Percentiles rank a stretch among this genome's conserved stretches.
phyloP scores from a whole-genome alignment of 2,888 invertebrate species.

The Metopia argyrocephala region DNA sequence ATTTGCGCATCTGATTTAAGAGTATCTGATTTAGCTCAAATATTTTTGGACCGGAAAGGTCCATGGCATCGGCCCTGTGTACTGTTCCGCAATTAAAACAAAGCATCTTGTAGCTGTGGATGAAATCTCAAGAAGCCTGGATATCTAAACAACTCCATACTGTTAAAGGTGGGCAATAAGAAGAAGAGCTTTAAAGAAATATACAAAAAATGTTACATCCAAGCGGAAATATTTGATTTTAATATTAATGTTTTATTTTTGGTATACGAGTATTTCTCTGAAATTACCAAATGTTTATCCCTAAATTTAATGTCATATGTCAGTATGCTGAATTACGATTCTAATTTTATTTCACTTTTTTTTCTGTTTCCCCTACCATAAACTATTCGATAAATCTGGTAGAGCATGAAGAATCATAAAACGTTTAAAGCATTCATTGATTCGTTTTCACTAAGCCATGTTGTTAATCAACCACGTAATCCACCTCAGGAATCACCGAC shows the following conservation, averaged over 20 bases:
- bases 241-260: neutral
- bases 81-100: too few relatives aligned
- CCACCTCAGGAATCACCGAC: conserved; percentile 36
- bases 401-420: conserved; percentile 2
- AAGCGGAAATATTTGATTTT: neutral
- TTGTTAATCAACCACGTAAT: conserved; percentile 43
- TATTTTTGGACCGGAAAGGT: too few relatives aligned
- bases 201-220: too few relatives aligned
- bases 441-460: conserved; percentile 40
- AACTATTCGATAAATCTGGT: neutral
- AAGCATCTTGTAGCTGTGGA: too few relatives aligned
- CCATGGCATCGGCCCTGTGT: too few relatives aligned
- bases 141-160: too few relatives aligned
- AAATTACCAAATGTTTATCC: conserved; percentile 3
- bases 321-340: neutral
- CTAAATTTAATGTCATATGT: neutral
- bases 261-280: neutral
- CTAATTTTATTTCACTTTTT: neutral
- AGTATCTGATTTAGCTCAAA: too few relatives aligned
- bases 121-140: too few relatives aligned
- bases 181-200: too few relatives aligned
- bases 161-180: too few relatives aligned
- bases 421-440: conserved; percentile 36
- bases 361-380: neutral
- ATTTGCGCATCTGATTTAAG: too few relatives aligned